phyloP scores from a whole-genome alignment of 2,797 vertebrate genomes.

The Remorina albescens region DNA sequence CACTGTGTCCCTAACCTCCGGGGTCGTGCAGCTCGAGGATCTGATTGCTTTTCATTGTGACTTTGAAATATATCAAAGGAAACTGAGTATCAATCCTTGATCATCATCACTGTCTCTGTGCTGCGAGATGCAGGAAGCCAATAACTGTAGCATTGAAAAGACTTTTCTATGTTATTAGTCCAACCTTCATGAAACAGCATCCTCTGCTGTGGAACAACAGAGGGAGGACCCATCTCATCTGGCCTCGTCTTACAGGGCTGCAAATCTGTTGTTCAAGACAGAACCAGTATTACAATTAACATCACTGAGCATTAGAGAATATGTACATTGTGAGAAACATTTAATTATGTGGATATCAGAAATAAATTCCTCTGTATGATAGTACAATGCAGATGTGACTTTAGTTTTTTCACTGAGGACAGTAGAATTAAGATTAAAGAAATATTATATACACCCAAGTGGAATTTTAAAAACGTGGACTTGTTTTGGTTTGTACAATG shows the following conservation, averaged over 20 bases:
- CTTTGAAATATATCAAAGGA: conserved; percentile 47
- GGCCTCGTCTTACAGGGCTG: conserved; percentile 18
- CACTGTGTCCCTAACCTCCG: conserved; percentile 13
- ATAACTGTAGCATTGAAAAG: conserved; percentile 65
- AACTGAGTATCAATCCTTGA: conserved; percentile 19
- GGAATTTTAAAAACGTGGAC: conserved; percentile 20
- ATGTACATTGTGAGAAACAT: conserved; percentile 34
- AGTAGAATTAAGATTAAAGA: conserved; percentile 8
- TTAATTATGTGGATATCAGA: conserved; percentile 28
- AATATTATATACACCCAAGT: conserved; percentile 26
- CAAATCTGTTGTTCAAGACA: conserved; percentile 28
- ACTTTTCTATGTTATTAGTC: conserved; percentile 28
- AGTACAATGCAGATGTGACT: conserved; percentile 26
- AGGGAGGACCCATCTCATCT: conserved; percentile 25
- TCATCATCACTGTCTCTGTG: conserved; percentile 5
- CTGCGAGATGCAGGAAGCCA: conserved; percentile 40
- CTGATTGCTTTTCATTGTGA: conserved; percentile 28
- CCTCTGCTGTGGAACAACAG: conserved; percentile 22
- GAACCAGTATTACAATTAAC: conserved; percentile 17
- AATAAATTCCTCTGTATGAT: conserved; percentile 54
- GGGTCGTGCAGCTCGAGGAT: conserved; percentile 24
- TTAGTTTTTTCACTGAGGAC: conserved; percentile 13
- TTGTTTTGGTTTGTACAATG: conserved; percentile 3
- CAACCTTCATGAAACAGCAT: conserved; percentile 29
- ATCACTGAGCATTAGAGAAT: conserved; percentile 25